These are phyloP conservation scores for Triops cancriformis DNA, from an alignment of 1,140 invertebrate species.

Conservation along the genomic window DNA sequence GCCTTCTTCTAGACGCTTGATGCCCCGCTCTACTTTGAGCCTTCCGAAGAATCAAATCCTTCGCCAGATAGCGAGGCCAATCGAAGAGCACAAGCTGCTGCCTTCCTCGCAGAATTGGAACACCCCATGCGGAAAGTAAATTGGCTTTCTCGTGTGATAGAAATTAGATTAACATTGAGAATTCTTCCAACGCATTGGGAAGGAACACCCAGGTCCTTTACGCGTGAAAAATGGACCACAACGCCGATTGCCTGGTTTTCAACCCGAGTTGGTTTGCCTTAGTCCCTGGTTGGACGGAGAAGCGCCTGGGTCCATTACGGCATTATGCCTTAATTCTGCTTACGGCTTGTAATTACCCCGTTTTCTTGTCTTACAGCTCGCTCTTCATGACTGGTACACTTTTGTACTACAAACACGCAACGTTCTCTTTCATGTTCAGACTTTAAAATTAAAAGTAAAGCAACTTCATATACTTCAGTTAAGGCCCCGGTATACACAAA, in stretches of 20 bases:
- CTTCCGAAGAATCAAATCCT: constrained; percentile 63
- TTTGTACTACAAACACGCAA: not conserved
- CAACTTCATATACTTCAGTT: too few relatives aligned
- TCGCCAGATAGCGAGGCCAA: constrained; percentile 44
- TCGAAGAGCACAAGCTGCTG: constrained; percentile 43
- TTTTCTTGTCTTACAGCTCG: not conserved
- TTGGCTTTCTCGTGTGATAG: not conserved
- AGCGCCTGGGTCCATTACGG: constrained; percentile 70
- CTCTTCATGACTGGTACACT: constrained; percentile 19
- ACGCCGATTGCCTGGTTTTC: constrained; percentile 81
- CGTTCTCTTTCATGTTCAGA: not conserved
- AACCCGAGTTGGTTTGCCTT: constrained; percentile 88
- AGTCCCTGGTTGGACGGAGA: constrained; percentile 71
- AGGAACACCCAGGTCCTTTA: constrained; percentile 40
- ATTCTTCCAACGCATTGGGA: not conserved
- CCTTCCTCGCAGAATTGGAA: constrained; percentile 17
- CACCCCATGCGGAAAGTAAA: constrained; percentile 20
- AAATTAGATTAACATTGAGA: not conserved
- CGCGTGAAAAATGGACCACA: constrained; percentile 66
- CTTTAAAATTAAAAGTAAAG: too few relatives aligned
- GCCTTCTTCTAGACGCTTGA: constrained; percentile 59
- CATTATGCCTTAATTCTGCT: constrained; percentile 86
- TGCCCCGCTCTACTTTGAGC: constrained; percentile 76
- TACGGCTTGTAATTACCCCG: constrained; percentile 83
- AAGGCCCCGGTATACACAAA: too few relatives aligned